phyloP scores from a whole-genome alignment of 2,113 vertebrate genomes.

The Dicrurus megarhynchus region DNA sequence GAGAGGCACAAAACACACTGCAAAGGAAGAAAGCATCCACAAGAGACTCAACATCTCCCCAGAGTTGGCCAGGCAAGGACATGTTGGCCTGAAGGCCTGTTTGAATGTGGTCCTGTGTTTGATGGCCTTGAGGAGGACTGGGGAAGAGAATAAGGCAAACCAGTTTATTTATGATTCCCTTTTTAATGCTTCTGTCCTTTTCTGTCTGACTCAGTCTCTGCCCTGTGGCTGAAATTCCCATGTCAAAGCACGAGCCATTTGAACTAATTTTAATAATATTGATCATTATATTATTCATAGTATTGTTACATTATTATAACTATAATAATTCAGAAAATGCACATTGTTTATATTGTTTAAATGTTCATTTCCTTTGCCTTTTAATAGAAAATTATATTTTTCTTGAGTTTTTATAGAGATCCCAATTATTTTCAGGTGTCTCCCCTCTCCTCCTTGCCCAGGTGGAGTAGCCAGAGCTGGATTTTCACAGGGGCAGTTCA shows the following conservation, averaged over 20 bases:
- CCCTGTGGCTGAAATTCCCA: not conserved
- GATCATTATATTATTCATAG: not conserved
- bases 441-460: not conserved
- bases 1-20: not conserved
- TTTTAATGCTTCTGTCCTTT: not conserved
- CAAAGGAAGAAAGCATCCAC: not conserved
- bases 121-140: not conserved
- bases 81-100: not conserved
- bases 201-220: not conserved
- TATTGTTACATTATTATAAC: not conserved
- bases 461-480: not conserved
- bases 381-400: not conserved
- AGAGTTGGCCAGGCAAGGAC: not conserved
- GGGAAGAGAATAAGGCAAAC: not conserved
- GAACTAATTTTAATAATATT: not conserved
- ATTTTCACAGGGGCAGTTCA: accelerated
- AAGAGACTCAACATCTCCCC: not conserved
- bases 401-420: not conserved
- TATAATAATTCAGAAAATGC: not conserved
- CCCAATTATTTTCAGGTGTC: not conserved
- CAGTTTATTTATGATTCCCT: not conserved
- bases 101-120: not conserved
- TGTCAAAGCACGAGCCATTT: not conserved
- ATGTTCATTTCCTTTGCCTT: not conserved
- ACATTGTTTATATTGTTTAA: not conserved